These are phyloP conservation scores for Epistrophella euchroma DNA, from an alignment of 2,888 invertebrate species.

Conservation along the genomic window DNA sequence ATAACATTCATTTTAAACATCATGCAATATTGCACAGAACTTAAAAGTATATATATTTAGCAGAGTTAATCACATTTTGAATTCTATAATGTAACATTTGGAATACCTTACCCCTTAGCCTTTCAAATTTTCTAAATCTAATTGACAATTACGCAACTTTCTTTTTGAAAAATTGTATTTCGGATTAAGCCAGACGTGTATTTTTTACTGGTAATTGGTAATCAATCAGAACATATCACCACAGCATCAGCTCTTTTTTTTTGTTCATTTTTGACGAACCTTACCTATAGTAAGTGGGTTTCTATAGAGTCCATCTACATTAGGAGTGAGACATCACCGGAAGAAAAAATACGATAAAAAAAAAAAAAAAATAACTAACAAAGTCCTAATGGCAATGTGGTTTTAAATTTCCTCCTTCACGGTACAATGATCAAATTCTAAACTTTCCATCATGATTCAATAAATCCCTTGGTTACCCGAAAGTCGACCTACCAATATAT, in stretches of 20 bases:
- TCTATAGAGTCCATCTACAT: conserved; percentile 55
- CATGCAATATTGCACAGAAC: too few species aligned
- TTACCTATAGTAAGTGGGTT: conserved; percentile 32
- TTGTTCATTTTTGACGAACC: not conserved
- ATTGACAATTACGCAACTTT: conserved; percentile 40
- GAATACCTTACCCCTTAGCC: not conserved
- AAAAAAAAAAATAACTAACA: conserved; percentile 12
- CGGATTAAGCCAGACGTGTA: conserved; percentile 56
- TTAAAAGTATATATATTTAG: too few species aligned
- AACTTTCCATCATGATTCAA: conserved; percentile 39
- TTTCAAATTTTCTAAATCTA: conserved; percentile 5
- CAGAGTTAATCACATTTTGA: too few species aligned
- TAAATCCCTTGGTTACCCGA: conserved; percentile 68
- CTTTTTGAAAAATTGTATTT: conserved; percentile 49
- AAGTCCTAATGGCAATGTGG: conserved; percentile 73
- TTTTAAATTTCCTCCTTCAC: conserved; percentile 73
- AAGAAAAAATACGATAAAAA: not conserved
- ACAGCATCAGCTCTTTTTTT: not conserved
- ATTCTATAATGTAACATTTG: too few species aligned
- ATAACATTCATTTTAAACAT: too few species aligned
- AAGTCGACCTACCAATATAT: not conserved
- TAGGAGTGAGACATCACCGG: conserved; percentile 39
- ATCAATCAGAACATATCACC: conserved; percentile 62
- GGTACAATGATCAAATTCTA: conserved; percentile 63
- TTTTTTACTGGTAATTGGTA: conserved; percentile 58